Percentiles rank a stretch among this genome's conserved stretches.
These are phyloP conservation scores for Dasypogon diadema DNA, from an alignment of 2,888 invertebrate species.

Conservation along the genomic window DNA sequence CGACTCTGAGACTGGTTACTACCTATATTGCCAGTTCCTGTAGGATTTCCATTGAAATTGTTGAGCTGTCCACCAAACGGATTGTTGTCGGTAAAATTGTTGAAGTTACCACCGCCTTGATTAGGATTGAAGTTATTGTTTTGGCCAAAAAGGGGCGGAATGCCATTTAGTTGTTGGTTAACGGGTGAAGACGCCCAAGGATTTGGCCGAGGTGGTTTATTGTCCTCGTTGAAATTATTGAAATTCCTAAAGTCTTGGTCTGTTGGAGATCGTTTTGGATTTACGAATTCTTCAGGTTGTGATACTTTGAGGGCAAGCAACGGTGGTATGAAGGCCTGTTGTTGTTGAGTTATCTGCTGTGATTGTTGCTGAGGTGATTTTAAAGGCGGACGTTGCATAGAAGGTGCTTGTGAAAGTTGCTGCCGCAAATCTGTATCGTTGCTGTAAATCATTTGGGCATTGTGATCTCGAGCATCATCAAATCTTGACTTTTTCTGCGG, in stretches of 20 bases:
- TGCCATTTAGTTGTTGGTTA: constrained; percentile 53
- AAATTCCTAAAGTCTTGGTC: constrained; percentile 55
- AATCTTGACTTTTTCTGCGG: constrained; percentile 65
- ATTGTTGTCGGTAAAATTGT: constrained; percentile 29
- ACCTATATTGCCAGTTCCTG: neutral
- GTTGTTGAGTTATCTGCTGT: constrained; percentile 50
- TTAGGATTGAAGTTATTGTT: constrained; percentile 8
- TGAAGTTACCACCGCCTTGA: neutral
- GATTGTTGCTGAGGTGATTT: constrained; percentile 50
- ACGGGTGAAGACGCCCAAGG: constrained; percentile 56
- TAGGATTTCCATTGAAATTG: constrained; percentile 48
- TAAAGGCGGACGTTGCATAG: neutral
- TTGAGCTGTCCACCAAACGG: constrained; percentile 17
- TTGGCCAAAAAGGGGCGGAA: constrained; percentile 14
- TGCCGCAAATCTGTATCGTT: constrained; percentile 53
- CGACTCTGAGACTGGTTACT: neutral
- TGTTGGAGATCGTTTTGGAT: constrained; percentile 36
- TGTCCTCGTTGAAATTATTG: constrained; percentile 54
- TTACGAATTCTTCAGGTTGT: constrained; percentile 58
- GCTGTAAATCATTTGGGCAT: constrained; percentile 64
- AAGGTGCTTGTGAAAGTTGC: neutral
- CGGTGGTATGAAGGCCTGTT: constrained; percentile 64
- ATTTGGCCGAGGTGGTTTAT: constrained; percentile 38
- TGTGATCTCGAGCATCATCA: constrained; percentile 65
- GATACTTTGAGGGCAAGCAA: constrained; percentile 63